phyloP scores from a whole-genome alignment of 2,888 invertebrate species.

The Ornithoptera alexandrae region DNA sequence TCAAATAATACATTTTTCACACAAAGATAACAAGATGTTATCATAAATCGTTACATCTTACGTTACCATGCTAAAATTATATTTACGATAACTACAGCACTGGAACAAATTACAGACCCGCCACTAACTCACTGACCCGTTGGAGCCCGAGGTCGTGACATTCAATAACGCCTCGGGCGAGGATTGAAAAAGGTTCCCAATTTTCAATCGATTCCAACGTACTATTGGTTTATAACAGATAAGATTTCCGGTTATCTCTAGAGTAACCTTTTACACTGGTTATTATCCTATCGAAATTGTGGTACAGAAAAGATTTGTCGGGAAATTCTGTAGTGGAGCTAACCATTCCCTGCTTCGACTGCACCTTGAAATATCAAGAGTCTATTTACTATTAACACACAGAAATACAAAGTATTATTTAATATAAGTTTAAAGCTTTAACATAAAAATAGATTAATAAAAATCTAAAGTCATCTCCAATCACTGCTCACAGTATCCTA shows the following conservation, averaged over 20 bases:
- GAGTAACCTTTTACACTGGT: constrained; percentile 4
- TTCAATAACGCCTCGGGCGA: constrained; percentile 26
- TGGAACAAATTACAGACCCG: constrained; percentile 16
- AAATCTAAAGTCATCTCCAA: too few species aligned
- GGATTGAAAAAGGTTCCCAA: constrained; percentile 28
- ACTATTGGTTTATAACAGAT: constrained; percentile 22
- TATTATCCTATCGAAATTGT: neutral
- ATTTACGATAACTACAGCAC: constrained; percentile 9
- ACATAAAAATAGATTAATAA: too few species aligned
- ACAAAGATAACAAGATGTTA: neutral
- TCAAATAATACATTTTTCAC: too few species aligned
- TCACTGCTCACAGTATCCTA: too few species aligned
- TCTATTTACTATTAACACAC: too few species aligned
- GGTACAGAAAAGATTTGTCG: too few species aligned
- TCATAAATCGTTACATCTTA: neutral
- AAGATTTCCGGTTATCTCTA: constrained; percentile 1
- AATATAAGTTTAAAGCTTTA: too few species aligned
- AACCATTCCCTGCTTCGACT: too few species aligned
- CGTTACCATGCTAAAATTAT: neutral
- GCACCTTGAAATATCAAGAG: too few species aligned
- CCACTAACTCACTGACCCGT: constrained; percentile 19
- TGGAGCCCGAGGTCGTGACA: constrained; percentile 17
- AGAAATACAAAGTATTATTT: too few species aligned
- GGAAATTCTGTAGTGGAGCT: too few species aligned
- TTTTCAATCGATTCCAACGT: constrained; percentile 22